Conservation (phyloP, 2,113 vertebrate species). For the Centropus unirufus region DNA sequence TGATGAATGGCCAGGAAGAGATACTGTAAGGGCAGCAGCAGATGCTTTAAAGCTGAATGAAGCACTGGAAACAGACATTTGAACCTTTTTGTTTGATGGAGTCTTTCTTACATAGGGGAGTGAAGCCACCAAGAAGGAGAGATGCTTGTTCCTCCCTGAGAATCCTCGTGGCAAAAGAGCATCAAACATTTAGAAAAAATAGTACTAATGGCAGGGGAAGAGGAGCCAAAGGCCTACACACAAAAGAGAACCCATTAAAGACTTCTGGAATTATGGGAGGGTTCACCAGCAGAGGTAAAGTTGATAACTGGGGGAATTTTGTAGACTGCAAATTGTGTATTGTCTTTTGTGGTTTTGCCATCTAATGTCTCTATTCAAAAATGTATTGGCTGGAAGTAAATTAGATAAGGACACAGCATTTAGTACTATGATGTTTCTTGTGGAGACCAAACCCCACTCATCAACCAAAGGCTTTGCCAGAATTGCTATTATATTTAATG, state of each 20-base stretch:
- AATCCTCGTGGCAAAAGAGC: not conserved
- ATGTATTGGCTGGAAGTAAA: not conserved
- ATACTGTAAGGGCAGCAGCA: not conserved
- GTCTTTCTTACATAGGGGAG: not conserved
- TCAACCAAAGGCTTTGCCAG: slow-evolving; percentile 35
- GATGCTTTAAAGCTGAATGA: not conserved
- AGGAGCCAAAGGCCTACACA: not conserved
- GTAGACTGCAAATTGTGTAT: not conserved
- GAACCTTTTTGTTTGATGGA: not conserved
- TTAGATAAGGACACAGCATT: slow-evolving; percentile 4
- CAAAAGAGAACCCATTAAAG: not conserved
- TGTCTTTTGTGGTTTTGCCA: not conserved
- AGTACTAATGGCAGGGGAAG: not conserved
- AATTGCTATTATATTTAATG: slow-evolving; percentile 58
- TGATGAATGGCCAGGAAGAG: slow-evolving; percentile 16
- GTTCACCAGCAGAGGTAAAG: not conserved
- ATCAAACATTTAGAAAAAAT: not conserved
- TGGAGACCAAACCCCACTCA: slow-evolving; percentile 22
- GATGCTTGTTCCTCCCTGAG: not conserved
- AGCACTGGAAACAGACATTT: not conserved
- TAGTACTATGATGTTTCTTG: not conserved
- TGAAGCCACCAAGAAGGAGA: not conserved
- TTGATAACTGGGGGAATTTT: not conserved
- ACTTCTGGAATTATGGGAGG: not conserved
- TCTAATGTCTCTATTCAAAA: slow-evolving; percentile 30